Evolutionary conservation across 23 tunicate genomes (phyloP).

Genomic region (Corella eumyota): DNA sequence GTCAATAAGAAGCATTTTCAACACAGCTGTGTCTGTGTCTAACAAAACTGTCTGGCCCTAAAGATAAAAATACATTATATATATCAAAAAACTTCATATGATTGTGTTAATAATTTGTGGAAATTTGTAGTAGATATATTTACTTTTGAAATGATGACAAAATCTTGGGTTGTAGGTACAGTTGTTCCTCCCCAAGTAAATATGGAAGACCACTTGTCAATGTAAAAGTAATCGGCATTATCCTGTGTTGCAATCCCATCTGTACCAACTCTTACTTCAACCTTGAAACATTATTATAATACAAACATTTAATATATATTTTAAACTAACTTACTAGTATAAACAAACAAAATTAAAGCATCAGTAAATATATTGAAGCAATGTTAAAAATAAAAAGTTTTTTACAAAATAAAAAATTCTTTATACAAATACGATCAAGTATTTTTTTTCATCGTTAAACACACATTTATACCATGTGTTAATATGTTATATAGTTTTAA

Average conservation of each 20-base stretch:
- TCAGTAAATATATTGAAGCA: no score
- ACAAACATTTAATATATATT: no score
- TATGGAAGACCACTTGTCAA: conserved; percentile 79
- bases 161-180: conserved; percentile 39
- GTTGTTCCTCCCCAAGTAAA: conserved; percentile 85
- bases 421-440: no score
- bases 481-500: no score
- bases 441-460: no score
- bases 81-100: neutral
- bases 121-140: no score
- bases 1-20: conserved; percentile 71
- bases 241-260: conserved; percentile 33
- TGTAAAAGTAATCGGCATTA: conserved; percentile 48
- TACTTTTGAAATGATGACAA: conserved; percentile 61
- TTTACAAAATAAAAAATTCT: no score
- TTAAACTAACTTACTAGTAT: no score
- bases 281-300: conserved; percentile 23
- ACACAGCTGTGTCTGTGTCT: conserved; percentile 66
- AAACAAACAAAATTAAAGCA: no score
- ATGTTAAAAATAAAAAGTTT: no score
- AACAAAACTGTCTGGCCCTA: conserved; percentile 83
- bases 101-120: no score
- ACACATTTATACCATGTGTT: no score
- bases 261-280: conserved; percentile 26
- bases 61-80: neutral